A percentile compares a stretch with the other conserved stretches of the same genome.
Conservation (phyloP, 2,113 vertebrate species). For the Grantiella picta region DNA sequence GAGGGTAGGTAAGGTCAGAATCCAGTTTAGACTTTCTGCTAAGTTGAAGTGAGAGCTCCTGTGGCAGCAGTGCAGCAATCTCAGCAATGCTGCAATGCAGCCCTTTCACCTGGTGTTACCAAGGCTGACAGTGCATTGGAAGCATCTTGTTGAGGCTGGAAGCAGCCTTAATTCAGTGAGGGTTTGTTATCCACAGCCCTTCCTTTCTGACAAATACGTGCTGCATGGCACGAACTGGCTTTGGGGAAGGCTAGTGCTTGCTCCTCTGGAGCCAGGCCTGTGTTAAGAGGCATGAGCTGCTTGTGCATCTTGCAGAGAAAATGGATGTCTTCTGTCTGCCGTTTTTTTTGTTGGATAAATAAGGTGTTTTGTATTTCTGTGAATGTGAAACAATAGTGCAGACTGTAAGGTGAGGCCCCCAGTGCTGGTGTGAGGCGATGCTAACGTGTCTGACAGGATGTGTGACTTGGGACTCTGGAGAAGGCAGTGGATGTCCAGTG, state of each 20-base stretch:
- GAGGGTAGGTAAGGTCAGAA: not conserved
- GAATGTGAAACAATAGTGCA: not conserved
- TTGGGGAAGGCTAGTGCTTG: not conserved
- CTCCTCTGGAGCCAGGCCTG: not conserved
- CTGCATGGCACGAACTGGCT: not conserved
- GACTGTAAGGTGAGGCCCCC: not conserved
- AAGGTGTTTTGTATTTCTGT: not conserved
- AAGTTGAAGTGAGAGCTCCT: not conserved
- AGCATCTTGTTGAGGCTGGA: not conserved
- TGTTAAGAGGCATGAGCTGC: not conserved
- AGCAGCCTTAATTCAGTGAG: not conserved
- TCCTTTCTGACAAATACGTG: not conserved
- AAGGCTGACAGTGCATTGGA: not conserved
- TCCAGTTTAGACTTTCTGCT: not conserved
- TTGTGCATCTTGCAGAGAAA: not conserved
- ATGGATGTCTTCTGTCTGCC: not conserved
- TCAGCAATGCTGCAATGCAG: too few relatives aligned
- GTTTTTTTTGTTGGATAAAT: not conserved
- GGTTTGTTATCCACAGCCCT: not conserved
- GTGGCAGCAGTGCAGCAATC: not conserved
- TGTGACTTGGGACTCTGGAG: not conserved
- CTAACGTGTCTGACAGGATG: rapidly evolving
- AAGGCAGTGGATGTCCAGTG: not conserved
- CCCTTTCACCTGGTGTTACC: not conserved
- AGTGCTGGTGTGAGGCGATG: rapidly evolving